Evolutionary conservation across 1,140 invertebrate genomes (phyloP).

Genomic region (Drosophila nigrodunni): DNA sequence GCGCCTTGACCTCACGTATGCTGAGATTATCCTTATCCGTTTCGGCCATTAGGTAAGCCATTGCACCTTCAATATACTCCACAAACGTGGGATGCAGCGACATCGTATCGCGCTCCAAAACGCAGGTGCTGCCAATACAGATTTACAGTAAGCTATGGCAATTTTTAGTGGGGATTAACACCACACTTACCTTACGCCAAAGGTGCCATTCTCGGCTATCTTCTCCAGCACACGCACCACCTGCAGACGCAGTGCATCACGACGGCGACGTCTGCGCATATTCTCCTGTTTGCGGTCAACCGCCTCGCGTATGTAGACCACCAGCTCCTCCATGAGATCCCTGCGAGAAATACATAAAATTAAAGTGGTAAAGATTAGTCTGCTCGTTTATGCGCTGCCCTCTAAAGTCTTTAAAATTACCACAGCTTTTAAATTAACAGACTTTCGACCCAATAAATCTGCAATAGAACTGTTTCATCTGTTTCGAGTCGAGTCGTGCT

Average conservation of each 20-base stretch:
- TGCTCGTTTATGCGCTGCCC: no score
- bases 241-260: constrained; percentile 96
- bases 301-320: constrained; percentile 95
- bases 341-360: constrained; percentile 85
- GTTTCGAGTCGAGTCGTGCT: no score
- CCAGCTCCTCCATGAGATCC: constrained; percentile 98
- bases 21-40: constrained; percentile 93
- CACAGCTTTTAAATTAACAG: no score
- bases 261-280: constrained; percentile 93
- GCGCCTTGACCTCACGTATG: constrained; percentile 93
- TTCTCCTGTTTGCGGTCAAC: constrained; percentile 99
- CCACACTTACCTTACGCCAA: constrained; percentile 91
- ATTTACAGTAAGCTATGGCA: background rate
- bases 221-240: constrained; percentile 95
- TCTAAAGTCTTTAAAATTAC: no score
- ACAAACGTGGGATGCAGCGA: constrained; percentile 94
- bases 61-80: constrained; percentile 97
- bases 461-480: no score
- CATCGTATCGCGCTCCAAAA: constrained; percentile 92
- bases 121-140: constrained; percentile 88
- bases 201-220: constrained; percentile 96
- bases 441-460: no score
- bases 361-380: background rate
- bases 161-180: background rate
- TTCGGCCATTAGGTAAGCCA: constrained; percentile 95